Base-by-base conservation (phyloP, 2,888 invertebrate genomes). In the Stenolophus ochropezus region DNA sequence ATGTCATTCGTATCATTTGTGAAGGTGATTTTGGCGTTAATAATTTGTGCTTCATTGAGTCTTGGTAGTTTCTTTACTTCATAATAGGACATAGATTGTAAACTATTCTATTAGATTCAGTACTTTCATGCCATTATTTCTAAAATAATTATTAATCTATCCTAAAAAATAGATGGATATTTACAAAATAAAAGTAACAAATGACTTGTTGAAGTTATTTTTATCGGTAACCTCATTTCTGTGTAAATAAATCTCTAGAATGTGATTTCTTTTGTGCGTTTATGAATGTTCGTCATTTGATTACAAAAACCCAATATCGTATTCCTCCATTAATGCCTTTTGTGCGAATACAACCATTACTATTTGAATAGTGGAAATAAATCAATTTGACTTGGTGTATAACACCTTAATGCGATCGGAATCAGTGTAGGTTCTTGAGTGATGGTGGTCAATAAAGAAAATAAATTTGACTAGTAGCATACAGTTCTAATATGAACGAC, bases 401-500 rank as follows among this genome's bases (percentile, higher is more conserved):
- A 42, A 42, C 33, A 42, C 65, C 27, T 18, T 69, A 69, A 69
- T 69, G 27, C 42, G 27, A 33, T 27, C 27, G 27, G 18, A 27
- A 33, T 69, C 65, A 69, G 1, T 27, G 14, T 21, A 8, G 27
- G 33, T 33, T 5, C 25, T 18, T 69, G 65, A 69, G 11, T 69
- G 4, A 69, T 69, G 23, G 16, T 2, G 4, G 11, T 8, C 65
- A 18, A 69, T 69, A 69, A 69, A 42, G 65, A 69, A 69, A 69
- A 69, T 69, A 49, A 73, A 73, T 73, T 73, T 49, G 47, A 73
- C 73, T 73, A 49, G 73, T 27, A 49, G 47, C 49, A 73, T 73
- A 49, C 20, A 49, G 21, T 73, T 21, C 23, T 49, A 73, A 47
- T 73, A n/a, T 49, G 20, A 49, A 47, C 14, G 73, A 73, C 73